Evolutionary conservation across 2,113 vertebrate genomes (phyloP).

Genomic region (Thinocorus orbignyianus): DNA sequence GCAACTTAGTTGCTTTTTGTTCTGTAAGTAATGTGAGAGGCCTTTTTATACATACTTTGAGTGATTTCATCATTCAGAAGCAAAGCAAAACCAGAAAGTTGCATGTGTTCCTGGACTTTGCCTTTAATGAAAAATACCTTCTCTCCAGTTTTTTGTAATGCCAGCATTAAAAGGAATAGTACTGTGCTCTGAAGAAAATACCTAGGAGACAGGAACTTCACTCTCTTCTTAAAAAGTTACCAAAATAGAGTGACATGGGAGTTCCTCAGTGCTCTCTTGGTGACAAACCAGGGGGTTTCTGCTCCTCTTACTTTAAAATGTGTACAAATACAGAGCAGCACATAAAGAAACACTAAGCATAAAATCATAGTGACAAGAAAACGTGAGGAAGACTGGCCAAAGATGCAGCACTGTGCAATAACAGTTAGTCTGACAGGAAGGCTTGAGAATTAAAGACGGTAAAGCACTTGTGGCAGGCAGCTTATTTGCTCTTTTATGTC

Average conservation of each 20-base stretch:
- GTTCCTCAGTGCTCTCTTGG: not conserved
- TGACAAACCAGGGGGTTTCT: not conserved
- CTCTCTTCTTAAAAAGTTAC: not conserved
- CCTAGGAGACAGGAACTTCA: not conserved
- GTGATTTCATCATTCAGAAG: conserved; percentile 46
- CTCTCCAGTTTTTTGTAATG: not conserved
- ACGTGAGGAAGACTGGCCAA: not conserved
- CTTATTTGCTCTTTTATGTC: not conserved
- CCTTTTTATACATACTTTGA: conserved; percentile 3
- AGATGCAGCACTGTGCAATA: not conserved
- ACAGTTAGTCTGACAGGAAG: not conserved
- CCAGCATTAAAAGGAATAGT: not conserved
- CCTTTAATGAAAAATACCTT: conserved; percentile 20
- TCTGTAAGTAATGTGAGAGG: conserved; percentile 26
- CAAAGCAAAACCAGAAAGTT: conserved; percentile 55
- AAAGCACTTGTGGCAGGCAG: not conserved
- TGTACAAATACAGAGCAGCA: not conserved
- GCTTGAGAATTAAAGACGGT: not conserved
- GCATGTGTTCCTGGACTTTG: conserved; percentile 27
- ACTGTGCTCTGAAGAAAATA: not conserved
- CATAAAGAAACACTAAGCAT: not conserved
- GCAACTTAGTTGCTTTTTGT: conserved; percentile 39
- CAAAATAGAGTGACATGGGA: not conserved
- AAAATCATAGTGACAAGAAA: not conserved
- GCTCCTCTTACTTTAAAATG: not conserved